Conservation (phyloP, 2,113 vertebrate species). For the Talpa occidentalis region DNA sequence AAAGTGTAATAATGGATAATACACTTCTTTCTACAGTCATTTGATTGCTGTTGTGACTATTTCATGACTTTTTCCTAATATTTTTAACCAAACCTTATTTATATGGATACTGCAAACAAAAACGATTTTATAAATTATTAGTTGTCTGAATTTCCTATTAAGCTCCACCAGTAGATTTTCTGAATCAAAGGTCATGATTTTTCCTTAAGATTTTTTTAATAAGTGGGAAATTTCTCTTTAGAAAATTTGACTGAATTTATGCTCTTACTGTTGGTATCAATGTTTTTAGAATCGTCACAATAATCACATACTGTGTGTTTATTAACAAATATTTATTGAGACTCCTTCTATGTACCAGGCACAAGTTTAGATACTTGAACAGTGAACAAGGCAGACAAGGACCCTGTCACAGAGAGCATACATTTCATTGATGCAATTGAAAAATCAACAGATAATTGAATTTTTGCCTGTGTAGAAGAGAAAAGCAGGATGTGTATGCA, state of each 20-base stretch:
- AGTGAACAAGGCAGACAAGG: neutral
- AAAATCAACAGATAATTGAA: neutral
- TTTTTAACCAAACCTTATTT: neutral
- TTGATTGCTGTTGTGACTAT: conserved; percentile 14
- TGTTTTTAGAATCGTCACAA: neutral
- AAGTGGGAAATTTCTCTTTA: neutral
- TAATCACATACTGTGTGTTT: neutral
- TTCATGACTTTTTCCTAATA: neutral
- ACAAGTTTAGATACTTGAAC: neutral
- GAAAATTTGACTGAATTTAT: neutral
- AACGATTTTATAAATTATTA: neutral
- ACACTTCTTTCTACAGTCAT: neutral
- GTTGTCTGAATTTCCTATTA: neutral
- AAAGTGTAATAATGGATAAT: neutral
- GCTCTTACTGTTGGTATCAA: neutral
- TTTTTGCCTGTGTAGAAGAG: neutral
- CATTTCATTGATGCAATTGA: neutral
- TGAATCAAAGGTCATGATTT: neutral
- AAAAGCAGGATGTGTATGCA: neutral
- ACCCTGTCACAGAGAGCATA: neutral
- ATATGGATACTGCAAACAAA: neutral
- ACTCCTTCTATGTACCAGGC: neutral
- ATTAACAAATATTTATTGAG: neutral
- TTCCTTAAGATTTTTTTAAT: neutral
- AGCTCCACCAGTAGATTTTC: neutral